Conservation (phyloP, 1,140 invertebrate genomes). For the Radopholus similis region DNA sequence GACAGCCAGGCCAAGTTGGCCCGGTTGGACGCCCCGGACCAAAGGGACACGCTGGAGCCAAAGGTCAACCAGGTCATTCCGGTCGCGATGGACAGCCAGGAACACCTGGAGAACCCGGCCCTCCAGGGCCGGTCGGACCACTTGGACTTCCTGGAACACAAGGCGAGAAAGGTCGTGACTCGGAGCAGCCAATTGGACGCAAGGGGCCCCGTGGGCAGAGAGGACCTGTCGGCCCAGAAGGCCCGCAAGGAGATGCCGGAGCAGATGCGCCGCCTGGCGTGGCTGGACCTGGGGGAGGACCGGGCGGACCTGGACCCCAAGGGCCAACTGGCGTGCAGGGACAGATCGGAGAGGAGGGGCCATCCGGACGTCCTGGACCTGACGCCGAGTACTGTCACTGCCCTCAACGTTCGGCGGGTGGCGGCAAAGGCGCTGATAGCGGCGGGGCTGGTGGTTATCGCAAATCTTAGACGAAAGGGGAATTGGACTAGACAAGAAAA, state of each 20-base stretch:
- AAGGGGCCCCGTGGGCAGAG: not conserved
- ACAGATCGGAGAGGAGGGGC: constrained; percentile 19
- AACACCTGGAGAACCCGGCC: constrained; percentile 35
- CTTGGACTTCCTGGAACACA: not conserved
- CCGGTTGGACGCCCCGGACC: constrained; percentile 54
- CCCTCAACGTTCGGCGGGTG: constrained; percentile 21
- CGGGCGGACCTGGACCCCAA: constrained; percentile 14
- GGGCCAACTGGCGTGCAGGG: constrained; percentile 18
- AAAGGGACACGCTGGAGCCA: constrained; percentile 50
- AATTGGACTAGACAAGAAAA: not conserved
- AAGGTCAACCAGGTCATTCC: constrained; percentile 45
- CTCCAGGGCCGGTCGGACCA: constrained; percentile 16
- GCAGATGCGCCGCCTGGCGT: constrained; percentile 10
- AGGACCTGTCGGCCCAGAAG: not conserved
- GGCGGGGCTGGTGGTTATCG: constrained; percentile 26
- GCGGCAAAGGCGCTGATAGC: constrained; percentile 31
- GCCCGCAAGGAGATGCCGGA: not conserved
- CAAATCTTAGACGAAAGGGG: constrained; percentile 12
- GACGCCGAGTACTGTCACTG: constrained; percentile 37
- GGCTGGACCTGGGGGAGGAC: constrained; percentile 12
- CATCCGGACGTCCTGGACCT: constrained; percentile 17
- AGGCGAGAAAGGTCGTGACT: not conserved
- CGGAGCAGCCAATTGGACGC: not conserved
- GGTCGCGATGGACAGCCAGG: constrained; percentile 55
- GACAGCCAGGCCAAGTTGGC: constrained; percentile 46